These are phyloP conservation scores for Mobula hypostoma DNA, from an alignment of 2,113 vertebrate genomes.

Conservation along the genomic window DNA sequence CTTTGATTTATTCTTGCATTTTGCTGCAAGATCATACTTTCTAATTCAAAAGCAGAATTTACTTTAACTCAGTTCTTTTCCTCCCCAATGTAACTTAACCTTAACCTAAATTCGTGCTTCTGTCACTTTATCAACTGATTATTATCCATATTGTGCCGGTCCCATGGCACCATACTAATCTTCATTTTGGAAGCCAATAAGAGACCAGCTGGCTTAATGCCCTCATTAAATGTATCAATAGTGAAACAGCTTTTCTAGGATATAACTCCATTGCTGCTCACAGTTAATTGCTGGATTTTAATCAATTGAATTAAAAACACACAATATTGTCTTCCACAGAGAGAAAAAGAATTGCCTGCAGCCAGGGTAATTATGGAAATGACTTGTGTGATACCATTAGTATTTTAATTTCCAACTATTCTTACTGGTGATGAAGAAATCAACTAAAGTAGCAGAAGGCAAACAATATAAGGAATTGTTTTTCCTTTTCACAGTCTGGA, in stretches of 20 bases:
- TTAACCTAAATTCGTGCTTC: background rate
- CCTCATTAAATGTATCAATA: background rate
- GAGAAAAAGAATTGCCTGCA: background rate
- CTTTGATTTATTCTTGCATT: background rate
- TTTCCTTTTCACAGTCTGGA: background rate
- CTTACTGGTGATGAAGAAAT: background rate
- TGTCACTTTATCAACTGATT: background rate
- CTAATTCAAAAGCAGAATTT: background rate
- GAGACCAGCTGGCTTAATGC: background rate
- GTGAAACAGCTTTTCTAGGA: background rate
- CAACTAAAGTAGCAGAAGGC: background rate
- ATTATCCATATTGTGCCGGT: background rate
- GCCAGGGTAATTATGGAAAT: background rate
- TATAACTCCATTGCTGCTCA: background rate
- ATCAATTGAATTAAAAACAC: background rate
- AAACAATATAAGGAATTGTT: background rate
- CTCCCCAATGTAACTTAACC: background rate
- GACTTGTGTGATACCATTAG: background rate
- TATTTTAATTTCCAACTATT: background rate
- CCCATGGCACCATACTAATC: background rate
- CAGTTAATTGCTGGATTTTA: background rate
- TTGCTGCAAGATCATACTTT: background rate
- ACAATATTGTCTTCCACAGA: background rate
- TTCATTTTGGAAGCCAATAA: background rate
- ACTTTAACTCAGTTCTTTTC: background rate